Evolutionary conservation across 1,140 invertebrate genomes (phyloP).

Genomic region (Acromyrmex echinatior): DNA sequence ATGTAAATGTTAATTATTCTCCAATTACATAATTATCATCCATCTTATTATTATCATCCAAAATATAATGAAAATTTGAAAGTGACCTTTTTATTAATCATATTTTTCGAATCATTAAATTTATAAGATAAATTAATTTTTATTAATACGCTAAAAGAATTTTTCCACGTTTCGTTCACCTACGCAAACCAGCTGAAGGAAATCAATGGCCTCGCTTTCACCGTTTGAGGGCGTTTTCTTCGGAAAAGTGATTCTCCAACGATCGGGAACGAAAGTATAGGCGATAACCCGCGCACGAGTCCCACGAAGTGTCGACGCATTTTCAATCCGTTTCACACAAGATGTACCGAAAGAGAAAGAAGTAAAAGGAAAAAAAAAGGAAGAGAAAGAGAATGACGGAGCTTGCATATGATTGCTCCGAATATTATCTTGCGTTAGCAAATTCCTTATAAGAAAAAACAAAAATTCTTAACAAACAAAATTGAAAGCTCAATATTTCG

Average conservation of each 20-base stretch:
- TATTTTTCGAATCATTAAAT: neutral
- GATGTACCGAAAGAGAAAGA: slow-evolving; percentile 18
- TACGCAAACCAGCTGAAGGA: slow-evolving; percentile 43
- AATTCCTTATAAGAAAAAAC: neutral
- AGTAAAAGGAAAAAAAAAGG: neutral
- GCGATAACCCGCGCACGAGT: slow-evolving; percentile 25
- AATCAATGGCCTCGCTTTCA: slow-evolving; percentile 71
- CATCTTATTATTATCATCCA: neutral
- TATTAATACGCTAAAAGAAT: neutral
- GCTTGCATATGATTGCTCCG: neutral
- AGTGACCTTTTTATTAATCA: neutral
- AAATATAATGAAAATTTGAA: neutral
- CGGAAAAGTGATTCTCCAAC: slow-evolving; percentile 68
- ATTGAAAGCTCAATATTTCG: neutral
- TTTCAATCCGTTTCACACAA: slow-evolving; percentile 70
- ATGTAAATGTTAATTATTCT: neutral
- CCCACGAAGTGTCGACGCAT: slow-evolving; percentile 53
- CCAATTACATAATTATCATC: neutral
- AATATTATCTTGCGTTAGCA: neutral
- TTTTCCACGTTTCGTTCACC: slow-evolving; percentile 23
- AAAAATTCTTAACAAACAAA: neutral
- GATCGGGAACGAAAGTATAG: slow-evolving; percentile 63
- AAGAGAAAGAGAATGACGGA: neutral
- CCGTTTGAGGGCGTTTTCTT: slow-evolving; percentile 74
- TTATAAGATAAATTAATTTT: slow-evolving; percentile 37